Evolutionary conservation across 2,888 invertebrate species (phyloP), one percentile per base, ranked within the genome.

Genomic region (Leistus spinibarbis): DNA sequence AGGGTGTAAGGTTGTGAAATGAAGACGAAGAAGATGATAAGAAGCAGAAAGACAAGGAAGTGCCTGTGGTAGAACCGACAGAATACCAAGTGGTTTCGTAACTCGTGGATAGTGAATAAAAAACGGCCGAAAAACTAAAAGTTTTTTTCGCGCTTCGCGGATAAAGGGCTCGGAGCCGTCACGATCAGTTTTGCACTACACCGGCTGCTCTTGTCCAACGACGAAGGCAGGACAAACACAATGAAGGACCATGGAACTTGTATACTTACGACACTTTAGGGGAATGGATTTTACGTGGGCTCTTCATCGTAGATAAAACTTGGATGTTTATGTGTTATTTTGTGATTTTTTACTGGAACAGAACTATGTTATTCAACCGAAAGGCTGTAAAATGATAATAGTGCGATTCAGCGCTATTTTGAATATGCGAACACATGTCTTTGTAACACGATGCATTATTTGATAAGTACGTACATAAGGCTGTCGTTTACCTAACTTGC

Each of bases 81-180:
- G 70, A 70, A 70, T 70, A 53, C 70, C 70, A 70, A 70, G 70
- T 70, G 63, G 70, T 63, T 70, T 70, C 63, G 63, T 70, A 60
- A 69, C 60, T 40, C 69, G 57, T 62, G 68, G 69, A 62, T 17
- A 70, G 70, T 63, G 70, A 70, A 70, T 70, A 70, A 70, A 70
- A 70, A 70, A 70, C 70, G 63, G 23, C 62, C 17, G 13, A 40
- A 40, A 13, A 40, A 40, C 63, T 40, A 63, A 70, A 70, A 70
- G 62, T 70, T 70, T 70, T 69, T 70, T 70, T 63, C n/a, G 13
- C 40, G 40, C n/a, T n/a, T n/a, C n/a, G n/a, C n/a, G n/a, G n/a
- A n/a, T n/a, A n/a, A 40, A 40, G 40, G 40, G 40, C 40, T 40
- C 40, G 40, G 10, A 40, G 40, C 40, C 13, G 40, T 40, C 40